phyloP scores from a whole-genome alignment of 2,888 invertebrate species.

The Leptopterna dolabrata region DNA sequence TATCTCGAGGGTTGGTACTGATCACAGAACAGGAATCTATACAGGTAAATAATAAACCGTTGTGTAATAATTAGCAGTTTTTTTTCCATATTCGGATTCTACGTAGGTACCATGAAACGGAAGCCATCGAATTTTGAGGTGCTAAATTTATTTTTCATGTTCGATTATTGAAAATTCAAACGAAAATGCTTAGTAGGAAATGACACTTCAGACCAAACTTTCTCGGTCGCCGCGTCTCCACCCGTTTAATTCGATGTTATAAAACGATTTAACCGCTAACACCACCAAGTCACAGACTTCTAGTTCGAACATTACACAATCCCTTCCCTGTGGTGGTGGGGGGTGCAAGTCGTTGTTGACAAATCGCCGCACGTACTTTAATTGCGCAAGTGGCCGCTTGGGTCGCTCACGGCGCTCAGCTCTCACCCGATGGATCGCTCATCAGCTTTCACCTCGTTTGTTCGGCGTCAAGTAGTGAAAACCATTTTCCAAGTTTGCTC shows the following conservation, averaged over 20 bases:
- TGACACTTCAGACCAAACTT: neutral
- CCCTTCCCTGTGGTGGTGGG: neutral
- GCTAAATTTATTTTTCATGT: too few relatives aligned
- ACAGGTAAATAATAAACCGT: too few relatives aligned
- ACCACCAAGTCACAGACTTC: neutral
- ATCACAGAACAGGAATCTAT: too few relatives aligned
- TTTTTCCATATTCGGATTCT: too few relatives aligned
- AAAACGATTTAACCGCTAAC: neutral
- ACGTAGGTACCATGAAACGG: too few relatives aligned
- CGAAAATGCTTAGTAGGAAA: neutral
- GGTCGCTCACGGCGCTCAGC: neutral
- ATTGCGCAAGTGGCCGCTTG: neutral
- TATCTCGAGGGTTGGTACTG: too few relatives aligned
- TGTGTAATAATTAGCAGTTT: too few relatives aligned
- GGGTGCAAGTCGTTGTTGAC: neutral
- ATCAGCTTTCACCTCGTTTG: neutral
- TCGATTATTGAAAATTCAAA: too few relatives aligned
- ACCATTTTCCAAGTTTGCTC: neutral
- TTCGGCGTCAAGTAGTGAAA: neutral
- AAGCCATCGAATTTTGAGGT: too few relatives aligned
- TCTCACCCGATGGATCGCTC: neutral
- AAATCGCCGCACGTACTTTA: conserved; percentile 10
- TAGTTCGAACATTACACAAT: neutral
- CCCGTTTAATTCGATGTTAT: too few relatives aligned
- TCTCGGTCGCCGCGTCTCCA: neutral